phyloP scores from a whole-genome alignment of 37 sponge, comb jelly and placozoan genomes.

The Bolinopsis microptera region DNA sequence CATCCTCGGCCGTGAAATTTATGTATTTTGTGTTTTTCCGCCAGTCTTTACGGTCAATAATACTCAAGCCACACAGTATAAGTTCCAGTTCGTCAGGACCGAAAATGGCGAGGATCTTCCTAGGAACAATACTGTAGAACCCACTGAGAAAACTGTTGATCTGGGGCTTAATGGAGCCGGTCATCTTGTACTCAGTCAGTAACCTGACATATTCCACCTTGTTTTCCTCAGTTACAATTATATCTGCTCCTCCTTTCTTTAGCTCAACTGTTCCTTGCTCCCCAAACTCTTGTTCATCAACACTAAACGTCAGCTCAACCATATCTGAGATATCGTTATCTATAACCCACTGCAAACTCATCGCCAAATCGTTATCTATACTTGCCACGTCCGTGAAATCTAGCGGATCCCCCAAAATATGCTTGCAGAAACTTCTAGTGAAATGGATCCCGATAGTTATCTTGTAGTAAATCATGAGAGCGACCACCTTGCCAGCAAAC shows the following conservation, averaged over 20 bases:
- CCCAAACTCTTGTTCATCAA: slow-evolving; percentile 31
- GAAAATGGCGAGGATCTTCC: slow-evolving; percentile 32
- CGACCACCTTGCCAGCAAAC: slow-evolving; percentile 52
- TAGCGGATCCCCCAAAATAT: slow-evolving; percentile 36
- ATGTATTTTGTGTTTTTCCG: slow-evolving; percentile 28
- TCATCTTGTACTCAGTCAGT: slow-evolving; percentile 57
- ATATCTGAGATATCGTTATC: slow-evolving; percentile 64
- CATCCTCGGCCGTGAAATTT: slow-evolving; percentile 51
- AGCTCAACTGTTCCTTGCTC: slow-evolving; percentile 33
- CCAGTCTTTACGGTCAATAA: slow-evolving; percentile 49
- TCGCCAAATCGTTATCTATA: slow-evolving; percentile 41
- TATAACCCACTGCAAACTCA: slow-evolving; percentile 44
- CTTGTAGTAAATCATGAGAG: slow-evolving; percentile 58
- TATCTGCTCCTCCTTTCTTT: slow-evolving; percentile 28
- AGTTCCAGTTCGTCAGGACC: slow-evolving; percentile 56
- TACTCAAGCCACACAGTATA: slow-evolving; percentile 14
- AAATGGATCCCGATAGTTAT: slow-evolving; percentile 45
- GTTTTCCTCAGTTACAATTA: slow-evolving; percentile 68
- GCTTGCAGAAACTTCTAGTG: slow-evolving; percentile 52
- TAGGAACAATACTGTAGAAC: slow-evolving; percentile 53
- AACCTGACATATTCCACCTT: slow-evolving; percentile 68
- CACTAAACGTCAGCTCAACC: slow-evolving; percentile 35
- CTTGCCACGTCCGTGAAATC: slow-evolving; percentile 45
- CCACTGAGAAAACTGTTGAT: slow-evolving; percentile 47
- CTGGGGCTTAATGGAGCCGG: slow-evolving; percentile 25